Conservation (phyloP, 2,797 vertebrate genomes). For the Sebastes glaucus region DNA sequence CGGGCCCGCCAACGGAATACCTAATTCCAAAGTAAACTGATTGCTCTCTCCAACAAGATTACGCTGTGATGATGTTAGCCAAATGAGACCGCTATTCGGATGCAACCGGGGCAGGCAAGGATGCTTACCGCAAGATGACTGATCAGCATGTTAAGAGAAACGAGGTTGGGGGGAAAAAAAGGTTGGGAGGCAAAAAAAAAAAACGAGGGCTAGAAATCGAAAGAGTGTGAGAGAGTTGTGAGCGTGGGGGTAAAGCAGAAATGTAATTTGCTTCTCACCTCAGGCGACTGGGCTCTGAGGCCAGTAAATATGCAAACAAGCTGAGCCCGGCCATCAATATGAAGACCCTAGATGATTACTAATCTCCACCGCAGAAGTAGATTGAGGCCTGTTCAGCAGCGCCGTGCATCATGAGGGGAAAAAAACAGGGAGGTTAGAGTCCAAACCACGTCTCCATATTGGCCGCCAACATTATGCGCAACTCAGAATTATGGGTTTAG, state of each 20-base stretch:
- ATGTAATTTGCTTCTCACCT: slow-evolving; percentile 88
- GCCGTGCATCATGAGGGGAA: slow-evolving; percentile 46
- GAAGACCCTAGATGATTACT: slow-evolving; percentile 84
- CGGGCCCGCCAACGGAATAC: slow-evolving; percentile 80
- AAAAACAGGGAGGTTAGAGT: slow-evolving; percentile 53
- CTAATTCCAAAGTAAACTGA: slow-evolving; percentile 86
- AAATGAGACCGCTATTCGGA: slow-evolving; percentile 80
- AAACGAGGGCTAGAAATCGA: slow-evolving; percentile 73
- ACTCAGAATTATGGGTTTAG: slow-evolving; percentile 44
- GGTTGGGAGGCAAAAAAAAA: neutral
- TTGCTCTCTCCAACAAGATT: slow-evolving; percentile 84
- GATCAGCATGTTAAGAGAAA: slow-evolving; percentile 84
- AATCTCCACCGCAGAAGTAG: slow-evolving; percentile 81
- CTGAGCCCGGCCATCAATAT: slow-evolving; percentile 84
- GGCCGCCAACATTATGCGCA: slow-evolving; percentile 35
- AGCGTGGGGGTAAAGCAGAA: slow-evolving; percentile 80
- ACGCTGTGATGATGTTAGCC: slow-evolving; percentile 82
- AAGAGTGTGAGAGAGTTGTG: slow-evolving; percentile 75
- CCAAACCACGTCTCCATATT: slow-evolving; percentile 52
- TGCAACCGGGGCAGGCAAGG: slow-evolving; percentile 75
- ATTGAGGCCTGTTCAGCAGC: slow-evolving; percentile 73
- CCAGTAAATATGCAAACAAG: slow-evolving; percentile 86
- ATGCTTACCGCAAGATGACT: slow-evolving; percentile 81
- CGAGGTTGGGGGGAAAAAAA: slow-evolving; percentile 54
- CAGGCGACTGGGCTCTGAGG: slow-evolving; percentile 82